Evolutionary conservation across 2,888 invertebrate species (phyloP).

Genomic region (Conomelus anceps): DNA sequence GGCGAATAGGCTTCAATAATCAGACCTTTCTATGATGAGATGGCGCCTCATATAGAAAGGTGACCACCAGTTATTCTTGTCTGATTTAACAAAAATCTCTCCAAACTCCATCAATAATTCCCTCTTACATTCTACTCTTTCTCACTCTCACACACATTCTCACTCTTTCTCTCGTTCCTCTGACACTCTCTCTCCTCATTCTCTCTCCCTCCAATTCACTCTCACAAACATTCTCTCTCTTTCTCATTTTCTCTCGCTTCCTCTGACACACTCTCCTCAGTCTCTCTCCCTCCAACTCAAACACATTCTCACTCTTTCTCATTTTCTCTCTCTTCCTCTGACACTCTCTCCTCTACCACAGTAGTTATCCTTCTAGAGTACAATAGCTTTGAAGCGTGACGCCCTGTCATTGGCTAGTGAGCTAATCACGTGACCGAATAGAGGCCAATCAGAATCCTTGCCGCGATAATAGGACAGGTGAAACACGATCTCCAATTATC

Average conservation of each 20-base stretch:
- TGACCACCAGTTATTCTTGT: neutral
- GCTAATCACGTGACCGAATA: neutral
- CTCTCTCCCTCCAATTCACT: too few relatives aligned
- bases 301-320: too few relatives aligned
- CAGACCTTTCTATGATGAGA: neutral
- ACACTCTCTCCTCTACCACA: neutral
- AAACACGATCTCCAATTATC: neutral
- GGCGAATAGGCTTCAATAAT: too few relatives aligned
- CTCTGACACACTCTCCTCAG: neutral
- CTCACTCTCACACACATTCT: too few relatives aligned
- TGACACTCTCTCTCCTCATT: too few relatives aligned
- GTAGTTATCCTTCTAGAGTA: neutral
- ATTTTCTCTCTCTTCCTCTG: neutral
- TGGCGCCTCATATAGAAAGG: neutral
- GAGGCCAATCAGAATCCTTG: neutral
- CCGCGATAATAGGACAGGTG: neutral
- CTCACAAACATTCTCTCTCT: too few relatives aligned
- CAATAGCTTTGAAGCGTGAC: neutral
- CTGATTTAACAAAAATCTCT: neutral
- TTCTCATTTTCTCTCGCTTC: neutral
- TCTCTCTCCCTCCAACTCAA: neutral
- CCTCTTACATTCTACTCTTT: too few relatives aligned
- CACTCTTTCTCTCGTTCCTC: too few relatives aligned
- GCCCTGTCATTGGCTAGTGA: neutral
- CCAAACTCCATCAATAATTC: too few relatives aligned